Evolutionary conservation across 2,797 vertebrate species (phyloP), one percentile per base, ranked within the genome.

Genomic region (Pelobates cultripes): DNA sequence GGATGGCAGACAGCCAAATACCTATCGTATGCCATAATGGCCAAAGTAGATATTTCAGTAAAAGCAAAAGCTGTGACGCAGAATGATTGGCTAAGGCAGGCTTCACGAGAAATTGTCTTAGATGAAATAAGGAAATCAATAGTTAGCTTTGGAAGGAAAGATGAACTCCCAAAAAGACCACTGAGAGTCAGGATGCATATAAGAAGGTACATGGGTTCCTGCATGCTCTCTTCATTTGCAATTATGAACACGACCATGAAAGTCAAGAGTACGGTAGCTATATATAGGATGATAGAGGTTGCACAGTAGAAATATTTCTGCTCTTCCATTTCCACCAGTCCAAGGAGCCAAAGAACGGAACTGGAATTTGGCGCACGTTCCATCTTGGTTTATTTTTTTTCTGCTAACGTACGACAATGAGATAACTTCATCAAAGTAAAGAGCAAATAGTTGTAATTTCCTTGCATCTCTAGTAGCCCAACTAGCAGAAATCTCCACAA

Each of bases 161-260:
- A 43, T 14, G 73, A 47, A 17, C 66, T 81, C 9, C 79, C 79
- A 7, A 70, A 70, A 10, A 81, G 69, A 0, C 73, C 66, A 12
- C 70, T 81, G 67, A 75, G 15, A n/a, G 47, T 9, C 3, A 81
- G 43, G 13, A 75, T 81, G 42, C 42, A 60, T 13, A 75, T 81
- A 10, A 81, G 73, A 7, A 75, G 53, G 73, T 75, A 75, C 79
- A 81, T 81, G 13, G 79, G 73, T 8, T 74, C 53, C 57, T 80
- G 79, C 41, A 80, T 61, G 8, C 63, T 74, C 4, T 40, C 45
- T 7, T 80, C 71, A 4, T 15, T 60, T n/a, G 43, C 13, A 2
- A 75, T 53, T 64, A 75, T 12, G 6, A 57, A 47, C 12, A 68
- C 41, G 41, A 75, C 67, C 7, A 60, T 17, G 41, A n/a, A 3